Evolutionary conservation across 2,888 invertebrate genomes (phyloP).

Genomic region (Micoletzkya japonica): DNA sequence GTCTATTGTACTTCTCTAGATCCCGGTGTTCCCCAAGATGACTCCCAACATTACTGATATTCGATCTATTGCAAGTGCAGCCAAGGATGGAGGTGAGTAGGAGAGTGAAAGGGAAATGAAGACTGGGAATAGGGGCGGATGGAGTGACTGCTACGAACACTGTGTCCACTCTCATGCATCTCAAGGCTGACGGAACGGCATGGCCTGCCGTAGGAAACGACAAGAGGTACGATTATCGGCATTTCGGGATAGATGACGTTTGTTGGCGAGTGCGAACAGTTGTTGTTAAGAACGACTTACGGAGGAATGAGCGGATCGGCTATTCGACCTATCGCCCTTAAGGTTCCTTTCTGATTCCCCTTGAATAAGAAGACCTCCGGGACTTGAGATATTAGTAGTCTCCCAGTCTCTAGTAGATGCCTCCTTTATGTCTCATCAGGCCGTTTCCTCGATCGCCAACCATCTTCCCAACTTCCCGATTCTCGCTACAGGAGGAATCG

Average conservation of each 20-base stretch:
- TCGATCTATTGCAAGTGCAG: constrained; percentile 83
- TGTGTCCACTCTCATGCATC: constrained; percentile 88
- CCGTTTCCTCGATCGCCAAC: constrained; percentile 84
- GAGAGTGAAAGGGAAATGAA: constrained; percentile 63
- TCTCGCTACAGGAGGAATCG: constrained; percentile 93
- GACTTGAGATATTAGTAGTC: background rate
- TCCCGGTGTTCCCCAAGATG: constrained; percentile 94
- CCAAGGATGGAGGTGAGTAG: constrained; percentile 71
- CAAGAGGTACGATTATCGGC: constrained; percentile 66
- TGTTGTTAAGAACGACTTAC: constrained; percentile 65
- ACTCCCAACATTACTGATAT: constrained; percentile 97
- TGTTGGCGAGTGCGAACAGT: background rate
- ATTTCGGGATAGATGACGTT: background rate
- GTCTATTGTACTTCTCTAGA: constrained; percentile 71
- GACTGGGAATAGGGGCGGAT: constrained; percentile 74
- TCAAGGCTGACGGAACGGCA: constrained; percentile 79
- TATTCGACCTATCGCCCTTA: constrained; percentile 87
- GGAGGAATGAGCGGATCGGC: constrained; percentile 71
- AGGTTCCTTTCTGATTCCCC: constrained; percentile 21
- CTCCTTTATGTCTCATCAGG: constrained; percentile 67
- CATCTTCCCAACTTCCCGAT: constrained; percentile 86
- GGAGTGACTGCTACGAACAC: constrained; percentile 98
- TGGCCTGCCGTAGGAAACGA: constrained; percentile 87
- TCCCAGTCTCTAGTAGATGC: background rate
- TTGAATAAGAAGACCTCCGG: too few species aligned